Conservation (phyloP, 2,113 vertebrate species). For the Microcebus lehilahytsara region DNA sequence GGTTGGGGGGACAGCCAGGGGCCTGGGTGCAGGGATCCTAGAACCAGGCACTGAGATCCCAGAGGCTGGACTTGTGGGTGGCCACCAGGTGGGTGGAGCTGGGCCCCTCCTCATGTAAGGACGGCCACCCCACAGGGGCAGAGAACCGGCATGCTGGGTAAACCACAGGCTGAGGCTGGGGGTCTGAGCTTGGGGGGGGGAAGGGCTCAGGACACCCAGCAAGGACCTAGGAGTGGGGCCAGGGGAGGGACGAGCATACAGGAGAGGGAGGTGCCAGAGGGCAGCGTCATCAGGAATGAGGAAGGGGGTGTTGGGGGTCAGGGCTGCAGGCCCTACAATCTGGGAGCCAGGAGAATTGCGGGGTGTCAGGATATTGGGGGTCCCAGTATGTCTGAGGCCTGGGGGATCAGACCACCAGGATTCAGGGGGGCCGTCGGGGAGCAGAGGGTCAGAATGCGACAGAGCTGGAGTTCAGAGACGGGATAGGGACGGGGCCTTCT, state of each 20-base stretch:
- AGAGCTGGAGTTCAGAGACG: not conserved
- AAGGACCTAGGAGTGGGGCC: not conserved
- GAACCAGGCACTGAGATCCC: not conserved
- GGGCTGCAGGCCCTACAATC: not conserved
- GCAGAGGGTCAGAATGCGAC: not conserved
- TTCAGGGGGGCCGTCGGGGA: fast-evolving
- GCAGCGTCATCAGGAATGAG: not conserved
- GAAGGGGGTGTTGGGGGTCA: fast-evolving
- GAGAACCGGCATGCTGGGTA: not conserved
- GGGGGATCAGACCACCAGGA: not conserved
- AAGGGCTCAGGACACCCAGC: not conserved
- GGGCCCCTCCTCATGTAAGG: not conserved
- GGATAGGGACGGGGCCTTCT: not conserved
- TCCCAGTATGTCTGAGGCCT: not conserved
- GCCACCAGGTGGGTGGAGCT: not conserved
- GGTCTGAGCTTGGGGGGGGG: too few relatives aligned
- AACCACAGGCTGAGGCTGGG: not conserved
- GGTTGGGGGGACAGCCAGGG: not conserved
- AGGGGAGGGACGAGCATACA: fast-evolving
- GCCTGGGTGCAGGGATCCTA: not conserved
- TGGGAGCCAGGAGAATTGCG: not conserved
- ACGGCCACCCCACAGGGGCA: not conserved
- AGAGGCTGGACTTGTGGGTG: not conserved
- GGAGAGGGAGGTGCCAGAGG: not conserved
- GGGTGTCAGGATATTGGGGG: not conserved